phyloP scores from a whole-genome alignment of 2,113 vertebrate genomes.

The Dromaius novaehollandiae region DNA sequence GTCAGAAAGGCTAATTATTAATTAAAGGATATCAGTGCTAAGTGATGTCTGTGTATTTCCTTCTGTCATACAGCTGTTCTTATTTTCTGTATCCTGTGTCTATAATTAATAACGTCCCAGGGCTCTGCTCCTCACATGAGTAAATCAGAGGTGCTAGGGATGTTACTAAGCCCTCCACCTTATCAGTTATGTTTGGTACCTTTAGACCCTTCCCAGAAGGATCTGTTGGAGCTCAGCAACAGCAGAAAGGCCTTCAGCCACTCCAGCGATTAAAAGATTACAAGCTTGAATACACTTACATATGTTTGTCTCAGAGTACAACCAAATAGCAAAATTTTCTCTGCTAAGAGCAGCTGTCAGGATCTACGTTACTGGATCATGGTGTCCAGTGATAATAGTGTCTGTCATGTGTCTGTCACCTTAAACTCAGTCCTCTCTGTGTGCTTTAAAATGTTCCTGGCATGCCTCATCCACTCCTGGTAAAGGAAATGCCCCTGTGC shows the following conservation, averaged over 20 bases:
- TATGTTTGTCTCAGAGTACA: neutral
- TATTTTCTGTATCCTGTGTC: neutral
- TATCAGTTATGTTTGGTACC: accelerated
- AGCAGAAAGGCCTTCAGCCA: neutral
- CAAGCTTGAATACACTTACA: neutral
- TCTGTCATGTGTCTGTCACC: neutral
- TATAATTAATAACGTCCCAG: neutral
- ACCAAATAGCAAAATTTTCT: neutral
- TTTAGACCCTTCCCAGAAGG: neutral
- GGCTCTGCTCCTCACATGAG: neutral
- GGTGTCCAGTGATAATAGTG: neutral
- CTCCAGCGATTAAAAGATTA: neutral
- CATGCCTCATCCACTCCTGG: neutral
- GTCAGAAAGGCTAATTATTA: neutral
- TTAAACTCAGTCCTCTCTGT: neutral
- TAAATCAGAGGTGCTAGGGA: neutral
- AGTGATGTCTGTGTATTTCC: neutral
- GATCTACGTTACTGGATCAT: neutral
- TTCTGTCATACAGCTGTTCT: neutral
- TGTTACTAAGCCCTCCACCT: neutral
- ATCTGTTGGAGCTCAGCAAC: neutral
- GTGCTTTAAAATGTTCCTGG: neutral
- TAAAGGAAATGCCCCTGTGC: neutral
- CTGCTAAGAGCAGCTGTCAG: neutral
- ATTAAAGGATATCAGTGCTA: neutral